A percentile compares a stretch with the other conserved stretches of the same genome.
These are phyloP conservation scores for Papilio polyxenes DNA, from an alignment of 1,140 invertebrate genomes.

Conservation along the genomic window DNA sequence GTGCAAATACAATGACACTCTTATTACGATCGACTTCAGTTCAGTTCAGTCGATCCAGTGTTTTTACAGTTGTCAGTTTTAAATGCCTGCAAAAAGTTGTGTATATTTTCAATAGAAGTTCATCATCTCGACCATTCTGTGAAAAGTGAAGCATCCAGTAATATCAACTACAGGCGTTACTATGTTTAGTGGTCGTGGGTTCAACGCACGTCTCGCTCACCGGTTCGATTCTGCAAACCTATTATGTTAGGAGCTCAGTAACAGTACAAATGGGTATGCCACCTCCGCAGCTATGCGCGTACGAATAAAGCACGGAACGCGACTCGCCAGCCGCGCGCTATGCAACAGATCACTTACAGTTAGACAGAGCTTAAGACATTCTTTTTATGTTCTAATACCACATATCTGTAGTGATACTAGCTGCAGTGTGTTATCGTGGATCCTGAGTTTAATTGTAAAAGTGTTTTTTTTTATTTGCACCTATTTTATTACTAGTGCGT, in stretches of 20 bases:
- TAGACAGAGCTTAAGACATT: neutral
- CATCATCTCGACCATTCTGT: neutral
- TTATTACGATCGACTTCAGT: neutral
- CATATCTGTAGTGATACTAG: neutral
- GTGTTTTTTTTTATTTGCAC: neutral
- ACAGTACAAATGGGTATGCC: neutral
- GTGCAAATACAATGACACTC: neutral
- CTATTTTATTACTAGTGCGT: neutral
- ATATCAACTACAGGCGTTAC: neutral
- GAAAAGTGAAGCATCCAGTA: neutral
- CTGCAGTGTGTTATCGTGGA: neutral
- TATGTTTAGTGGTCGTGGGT: neutral
- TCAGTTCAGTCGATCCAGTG: neutral
- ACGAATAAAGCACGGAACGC: neutral
- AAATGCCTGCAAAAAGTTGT: neutral
- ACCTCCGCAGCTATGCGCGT: neutral
- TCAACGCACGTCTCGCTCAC: slow-evolving; percentile 13
- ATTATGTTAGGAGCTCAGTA: neutral
- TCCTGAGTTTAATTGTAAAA: neutral
- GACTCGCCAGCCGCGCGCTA: neutral
- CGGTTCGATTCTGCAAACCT: slow-evolving; percentile 20
- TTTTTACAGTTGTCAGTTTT: neutral
- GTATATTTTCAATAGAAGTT: too few species aligned
- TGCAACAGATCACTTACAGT: neutral
- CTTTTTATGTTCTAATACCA: neutral